Evolutionary conservation across 2,113 vertebrate species (phyloP).

Genomic region (Tyrannus savana): DNA sequence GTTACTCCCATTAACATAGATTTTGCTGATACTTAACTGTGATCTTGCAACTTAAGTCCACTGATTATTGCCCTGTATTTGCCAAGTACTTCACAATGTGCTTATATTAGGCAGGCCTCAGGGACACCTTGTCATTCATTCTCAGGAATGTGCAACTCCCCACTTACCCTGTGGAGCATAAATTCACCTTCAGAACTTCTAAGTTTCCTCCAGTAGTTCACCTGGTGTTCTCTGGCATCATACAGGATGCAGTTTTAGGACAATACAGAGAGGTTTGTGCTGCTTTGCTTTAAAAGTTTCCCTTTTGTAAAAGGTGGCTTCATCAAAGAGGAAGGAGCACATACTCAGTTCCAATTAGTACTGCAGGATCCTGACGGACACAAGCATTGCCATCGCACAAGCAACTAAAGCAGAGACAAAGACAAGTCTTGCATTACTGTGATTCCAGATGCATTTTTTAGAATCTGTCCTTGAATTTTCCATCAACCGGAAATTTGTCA

Average conservation of each 20-base stretch:
- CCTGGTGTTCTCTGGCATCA: background rate
- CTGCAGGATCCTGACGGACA: background rate
- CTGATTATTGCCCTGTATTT: background rate
- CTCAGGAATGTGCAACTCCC: background rate
- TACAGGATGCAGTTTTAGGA: background rate
- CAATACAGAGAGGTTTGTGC: background rate
- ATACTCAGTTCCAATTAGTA: background rate
- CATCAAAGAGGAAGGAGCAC: background rate
- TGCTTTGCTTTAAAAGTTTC: background rate
- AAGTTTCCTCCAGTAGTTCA: background rate
- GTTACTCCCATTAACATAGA: background rate
- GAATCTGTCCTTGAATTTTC: background rate
- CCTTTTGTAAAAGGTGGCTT: background rate
- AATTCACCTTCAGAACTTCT: background rate
- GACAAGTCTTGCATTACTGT: background rate
- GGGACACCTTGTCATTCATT: rapidly evolving
- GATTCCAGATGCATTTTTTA: background rate
- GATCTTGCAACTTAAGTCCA: background rate
- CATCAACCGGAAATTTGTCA: background rate
- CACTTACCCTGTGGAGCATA: rapidly evolving
- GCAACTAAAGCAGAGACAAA: background rate
- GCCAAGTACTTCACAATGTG: background rate
- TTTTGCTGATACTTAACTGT: background rate
- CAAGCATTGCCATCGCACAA: background rate
- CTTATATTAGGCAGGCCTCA: background rate